phyloP scores from a whole-genome alignment of 1,140 invertebrate species.

The Thalassaphorura encarpata region DNA sequence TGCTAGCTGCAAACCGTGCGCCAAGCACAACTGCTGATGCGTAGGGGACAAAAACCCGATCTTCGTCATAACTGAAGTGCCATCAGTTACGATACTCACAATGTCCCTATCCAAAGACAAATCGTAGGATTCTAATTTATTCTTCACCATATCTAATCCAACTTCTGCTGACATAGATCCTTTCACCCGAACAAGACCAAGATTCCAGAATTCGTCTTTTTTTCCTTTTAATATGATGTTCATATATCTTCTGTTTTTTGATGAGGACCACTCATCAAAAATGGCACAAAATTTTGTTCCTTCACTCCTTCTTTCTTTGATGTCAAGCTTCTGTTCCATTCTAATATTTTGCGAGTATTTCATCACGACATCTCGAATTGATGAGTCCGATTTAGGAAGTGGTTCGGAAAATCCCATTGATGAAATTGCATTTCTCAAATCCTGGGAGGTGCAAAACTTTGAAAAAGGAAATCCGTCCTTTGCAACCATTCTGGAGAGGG shows the following conservation, averaged over 20 bases:
- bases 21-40: slow-evolving; percentile 14
- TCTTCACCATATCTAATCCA: background rate
- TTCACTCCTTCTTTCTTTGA: background rate
- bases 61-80: slow-evolving; percentile 14
- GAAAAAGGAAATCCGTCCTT: slow-evolving; percentile 12
- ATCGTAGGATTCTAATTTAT: background rate
- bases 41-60: slow-evolving; percentile 1
- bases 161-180: slow-evolving; percentile 9
- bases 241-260: slow-evolving; percentile 8
- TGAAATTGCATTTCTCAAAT: slow-evolving; percentile 3
- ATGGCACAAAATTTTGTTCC: slow-evolving; percentile 6
- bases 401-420: background rate
- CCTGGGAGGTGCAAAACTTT: slow-evolving; percentile 1
- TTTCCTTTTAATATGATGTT: slow-evolving; percentile 9
- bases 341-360: background rate
- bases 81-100: slow-evolving; percentile 14
- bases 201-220: slow-evolving; percentile 4
- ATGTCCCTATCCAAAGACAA: slow-evolving; percentile 1
- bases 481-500: background rate
- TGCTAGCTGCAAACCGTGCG: slow-evolving; percentile 14
- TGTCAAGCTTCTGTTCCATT: background rate
- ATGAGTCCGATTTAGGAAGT: background rate
- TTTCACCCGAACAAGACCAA: slow-evolving; percentile 5
- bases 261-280: slow-evolving; percentile 20
- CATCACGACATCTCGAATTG: slow-evolving; percentile 4